These are phyloP conservation scores for Copidosoma aretas DNA, from an alignment of 2,888 invertebrate species.

Conservation along the genomic window DNA sequence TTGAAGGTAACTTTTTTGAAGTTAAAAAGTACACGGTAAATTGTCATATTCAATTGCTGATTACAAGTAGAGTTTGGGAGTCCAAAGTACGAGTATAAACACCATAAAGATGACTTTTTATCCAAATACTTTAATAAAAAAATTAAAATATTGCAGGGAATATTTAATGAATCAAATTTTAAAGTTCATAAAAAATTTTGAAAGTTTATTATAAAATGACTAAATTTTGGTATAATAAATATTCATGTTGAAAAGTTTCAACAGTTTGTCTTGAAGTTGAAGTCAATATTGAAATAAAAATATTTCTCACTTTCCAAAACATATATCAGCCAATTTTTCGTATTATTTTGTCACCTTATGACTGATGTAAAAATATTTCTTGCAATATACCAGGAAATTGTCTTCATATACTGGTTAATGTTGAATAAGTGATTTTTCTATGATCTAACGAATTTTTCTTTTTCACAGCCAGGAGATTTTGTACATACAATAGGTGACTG, in stretches of 20 bases:
- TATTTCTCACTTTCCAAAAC: slow-evolving; percentile 7
- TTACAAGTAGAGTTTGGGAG: too few species aligned
- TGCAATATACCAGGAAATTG: slow-evolving; percentile 6
- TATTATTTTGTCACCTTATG: neutral
- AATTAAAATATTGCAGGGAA: slow-evolving; percentile 27
- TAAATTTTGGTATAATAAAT: neutral
- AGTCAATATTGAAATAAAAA: slow-evolving; percentile 8
- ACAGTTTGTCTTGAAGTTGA: neutral
- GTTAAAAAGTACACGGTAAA: too few species aligned
- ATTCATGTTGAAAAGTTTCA: neutral
- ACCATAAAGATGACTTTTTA: slow-evolving; percentile 5
- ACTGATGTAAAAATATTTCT: neutral
- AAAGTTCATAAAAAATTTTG: neutral
- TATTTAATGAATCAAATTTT: slow-evolving; percentile 5
- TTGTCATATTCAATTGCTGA: too few species aligned
- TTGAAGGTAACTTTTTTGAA: slow-evolving; percentile 71
- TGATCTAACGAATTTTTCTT: slow-evolving; percentile 26
- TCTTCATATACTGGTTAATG: slow-evolving; percentile 3
- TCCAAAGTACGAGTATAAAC: too few species aligned
- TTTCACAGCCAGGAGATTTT: slow-evolving; percentile 83
- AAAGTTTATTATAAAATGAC: neutral
- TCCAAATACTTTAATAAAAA: neutral
- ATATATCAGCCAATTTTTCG: neutral
- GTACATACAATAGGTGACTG: slow-evolving; percentile 94
- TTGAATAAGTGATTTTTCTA: slow-evolving; percentile 9